Conservation (phyloP, 2,888 invertebrate species). For the Nipponacmea schrenckii region DNA sequence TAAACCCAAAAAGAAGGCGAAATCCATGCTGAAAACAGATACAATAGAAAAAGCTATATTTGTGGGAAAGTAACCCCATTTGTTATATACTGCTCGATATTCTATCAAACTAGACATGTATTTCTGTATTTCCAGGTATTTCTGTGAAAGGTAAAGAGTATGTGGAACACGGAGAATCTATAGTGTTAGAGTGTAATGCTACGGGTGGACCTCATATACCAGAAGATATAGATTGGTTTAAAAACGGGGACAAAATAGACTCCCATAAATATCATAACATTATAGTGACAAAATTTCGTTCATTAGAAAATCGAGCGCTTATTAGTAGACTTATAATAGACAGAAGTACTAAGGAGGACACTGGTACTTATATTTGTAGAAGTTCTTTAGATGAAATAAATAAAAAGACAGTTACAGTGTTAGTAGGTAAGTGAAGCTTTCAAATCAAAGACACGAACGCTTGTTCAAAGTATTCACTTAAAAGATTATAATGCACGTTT, state of each 20-base stretch:
- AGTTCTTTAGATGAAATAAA: conserved; percentile 54
- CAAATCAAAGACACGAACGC: neutral
- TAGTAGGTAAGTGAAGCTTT: conserved; percentile 51
- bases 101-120: no score
- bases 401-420: conserved; percentile 53
- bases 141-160: conserved; percentile 41
- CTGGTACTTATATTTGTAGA: conserved; percentile 58
- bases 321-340: conserved; percentile 54
- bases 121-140: no score
- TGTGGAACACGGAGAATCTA: conserved; percentile 53
- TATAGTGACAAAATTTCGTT: conserved; percentile 56
- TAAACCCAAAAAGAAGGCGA: no score
- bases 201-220: conserved; percentile 60
- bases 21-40: no score
- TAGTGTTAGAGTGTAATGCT: conserved; percentile 57
- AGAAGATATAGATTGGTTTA: conserved; percentile 61
- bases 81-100: no score
- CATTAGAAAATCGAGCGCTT: conserved; percentile 51
- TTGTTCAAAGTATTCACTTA: neutral
- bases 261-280: conserved; percentile 47
- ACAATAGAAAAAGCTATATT: no score
- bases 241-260: conserved; percentile 54
- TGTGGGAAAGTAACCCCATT: no score
- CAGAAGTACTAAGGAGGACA: conserved; percentile 48
- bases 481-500: neutral